Conservation (phyloP, 2,888 invertebrate genomes). For the Erynnis tages region DNA sequence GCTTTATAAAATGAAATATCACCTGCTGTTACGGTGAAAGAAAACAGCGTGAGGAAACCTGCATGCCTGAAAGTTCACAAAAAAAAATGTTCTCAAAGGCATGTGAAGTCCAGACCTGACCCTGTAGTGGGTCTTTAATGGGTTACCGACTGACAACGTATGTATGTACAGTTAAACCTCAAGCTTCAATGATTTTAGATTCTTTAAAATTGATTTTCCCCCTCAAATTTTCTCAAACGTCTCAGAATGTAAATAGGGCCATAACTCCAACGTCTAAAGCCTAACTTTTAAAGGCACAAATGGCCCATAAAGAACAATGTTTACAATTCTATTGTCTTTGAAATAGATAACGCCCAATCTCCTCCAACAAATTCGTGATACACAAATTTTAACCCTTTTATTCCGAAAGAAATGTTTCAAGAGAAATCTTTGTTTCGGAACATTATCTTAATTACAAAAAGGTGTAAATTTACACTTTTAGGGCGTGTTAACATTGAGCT, state of each 20-base stretch:
- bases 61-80: too few species aligned
- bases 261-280: conserved; percentile 13
- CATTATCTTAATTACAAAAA: conserved; percentile 22
- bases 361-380: conserved; percentile 17
- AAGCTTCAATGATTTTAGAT: too few species aligned
- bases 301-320: conserved; percentile 15
- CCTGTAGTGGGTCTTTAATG: too few species aligned
- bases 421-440: conserved; percentile 13
- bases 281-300: conserved; percentile 10
- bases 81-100: too few species aligned
- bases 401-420: conserved; percentile 14
- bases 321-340: conserved; percentile 16
- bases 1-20: too few species aligned
- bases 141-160: too few species aligned
- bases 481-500: neutral
- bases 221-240: neutral
- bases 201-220: too few species aligned
- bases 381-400: conserved; percentile 22
- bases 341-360: conserved; percentile 21
- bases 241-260: conserved; percentile 11
- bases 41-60: too few species aligned
- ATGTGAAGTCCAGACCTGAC: too few species aligned
- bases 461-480: conserved; percentile 12
- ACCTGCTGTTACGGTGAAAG: too few species aligned
- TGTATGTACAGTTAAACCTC: too few species aligned